Conservation (phyloP, 2,888 invertebrate genomes). For the Girardia tigrina region DNA sequence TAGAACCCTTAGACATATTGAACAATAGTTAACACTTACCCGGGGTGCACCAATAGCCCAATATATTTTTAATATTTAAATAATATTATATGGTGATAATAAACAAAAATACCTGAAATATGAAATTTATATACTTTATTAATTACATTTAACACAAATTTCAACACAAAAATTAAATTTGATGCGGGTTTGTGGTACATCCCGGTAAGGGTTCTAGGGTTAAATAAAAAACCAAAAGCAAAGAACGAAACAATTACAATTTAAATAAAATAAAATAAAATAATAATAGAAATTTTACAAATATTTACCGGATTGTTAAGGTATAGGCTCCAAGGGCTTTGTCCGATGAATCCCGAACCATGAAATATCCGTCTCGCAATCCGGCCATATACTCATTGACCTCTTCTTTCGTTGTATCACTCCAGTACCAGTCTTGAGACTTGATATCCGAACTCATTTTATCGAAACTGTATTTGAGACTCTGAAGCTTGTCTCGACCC, state of each 20-base stretch:
- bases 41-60: too few relatives aligned
- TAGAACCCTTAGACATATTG: too few relatives aligned
- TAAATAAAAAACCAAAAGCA: too few relatives aligned
- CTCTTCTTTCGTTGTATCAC: background rate
- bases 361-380: background rate
- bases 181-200: too few relatives aligned
- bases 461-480: background rate
- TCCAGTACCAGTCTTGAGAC: slow-evolving; percentile 5
- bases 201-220: too few relatives aligned
- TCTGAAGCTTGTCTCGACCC: background rate
- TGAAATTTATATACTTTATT: too few relatives aligned
- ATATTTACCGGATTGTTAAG: background rate
- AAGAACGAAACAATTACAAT: background rate
- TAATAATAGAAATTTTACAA: background rate
- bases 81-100: too few relatives aligned
- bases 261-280: background rate
- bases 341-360: background rate
- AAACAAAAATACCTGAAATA: too few relatives aligned
- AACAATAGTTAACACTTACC: too few relatives aligned
- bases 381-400: slow-evolving; percentile 7
- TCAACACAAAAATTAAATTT: too few relatives aligned
- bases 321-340: background rate
- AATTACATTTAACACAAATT: too few relatives aligned
- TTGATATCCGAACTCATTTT: background rate
- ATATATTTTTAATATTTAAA: too few relatives aligned